These are phyloP conservation scores for Lycodopsis pacificus DNA, from an alignment of 2,797 vertebrate genomes.

Conservation along the genomic window DNA sequence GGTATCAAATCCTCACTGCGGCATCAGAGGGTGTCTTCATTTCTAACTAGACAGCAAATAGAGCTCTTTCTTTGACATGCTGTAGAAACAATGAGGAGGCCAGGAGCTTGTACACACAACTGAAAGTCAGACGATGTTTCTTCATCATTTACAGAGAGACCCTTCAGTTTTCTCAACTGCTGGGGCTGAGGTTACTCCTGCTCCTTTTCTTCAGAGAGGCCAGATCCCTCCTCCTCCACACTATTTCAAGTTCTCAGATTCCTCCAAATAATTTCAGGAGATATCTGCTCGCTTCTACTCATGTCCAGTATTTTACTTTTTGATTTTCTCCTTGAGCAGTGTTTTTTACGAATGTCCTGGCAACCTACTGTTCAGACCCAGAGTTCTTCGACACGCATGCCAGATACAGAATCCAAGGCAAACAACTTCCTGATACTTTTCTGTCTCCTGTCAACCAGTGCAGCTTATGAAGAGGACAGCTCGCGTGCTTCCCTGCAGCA, in stretches of 20 bases:
- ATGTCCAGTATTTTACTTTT: background rate
- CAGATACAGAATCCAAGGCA: background rate
- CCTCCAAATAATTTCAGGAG: background rate
- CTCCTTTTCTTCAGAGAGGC: background rate
- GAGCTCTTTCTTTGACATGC: conserved; percentile 1
- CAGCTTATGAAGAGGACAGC: conserved; percentile 6
- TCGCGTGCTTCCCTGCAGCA: conserved; percentile 6
- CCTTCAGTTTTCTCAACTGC: conserved; percentile 1
- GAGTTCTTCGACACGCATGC: background rate
- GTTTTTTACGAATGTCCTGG: conserved; percentile 4
- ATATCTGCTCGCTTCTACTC: background rate
- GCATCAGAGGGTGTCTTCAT: background rate
- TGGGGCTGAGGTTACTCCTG: background rate
- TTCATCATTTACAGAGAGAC: background rate
- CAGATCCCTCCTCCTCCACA: conserved; percentile 1
- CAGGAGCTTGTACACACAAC: background rate
- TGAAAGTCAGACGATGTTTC: background rate
- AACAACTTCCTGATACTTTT: background rate
- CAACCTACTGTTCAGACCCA: background rate
- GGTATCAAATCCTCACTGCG: background rate
- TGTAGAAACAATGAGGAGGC: background rate
- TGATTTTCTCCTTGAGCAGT: background rate
- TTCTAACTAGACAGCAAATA: background rate
- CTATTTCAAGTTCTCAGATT: conserved; percentile 5
- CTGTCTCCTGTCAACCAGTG: background rate